phyloP scores from a whole-genome alignment of 2,797 vertebrate species.

The Loris lydekkerianus region DNA sequence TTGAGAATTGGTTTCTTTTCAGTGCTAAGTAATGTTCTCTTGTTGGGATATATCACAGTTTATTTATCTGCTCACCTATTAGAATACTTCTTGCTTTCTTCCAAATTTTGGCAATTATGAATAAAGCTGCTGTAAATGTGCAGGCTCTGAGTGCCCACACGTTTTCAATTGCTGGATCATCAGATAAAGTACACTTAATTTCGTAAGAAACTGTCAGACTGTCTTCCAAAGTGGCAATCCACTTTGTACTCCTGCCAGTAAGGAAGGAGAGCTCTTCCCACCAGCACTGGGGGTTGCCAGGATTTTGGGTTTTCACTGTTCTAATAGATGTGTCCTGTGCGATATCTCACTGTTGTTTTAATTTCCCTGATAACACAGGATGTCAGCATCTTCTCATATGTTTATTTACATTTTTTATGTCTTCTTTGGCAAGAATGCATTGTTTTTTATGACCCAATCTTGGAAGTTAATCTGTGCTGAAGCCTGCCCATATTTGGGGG shows the following conservation, averaged over 20 bases:
- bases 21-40: background rate
- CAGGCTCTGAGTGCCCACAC: background rate
- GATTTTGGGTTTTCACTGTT: background rate
- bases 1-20: background rate
- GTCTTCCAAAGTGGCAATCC: background rate
- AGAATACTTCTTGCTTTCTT: background rate
- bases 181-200: background rate
- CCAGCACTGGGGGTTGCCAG: accelerated
- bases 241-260: too few relatives aligned
- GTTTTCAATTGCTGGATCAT: background rate
- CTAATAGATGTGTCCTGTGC: background rate
- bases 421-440: background rate
- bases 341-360: background rate
- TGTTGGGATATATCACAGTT: background rate
- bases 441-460: background rate
- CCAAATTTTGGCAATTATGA: background rate
- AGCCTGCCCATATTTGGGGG: background rate
- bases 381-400: background rate
- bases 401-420: background rate
- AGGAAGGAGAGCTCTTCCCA: background rate
- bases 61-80: background rate
- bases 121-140: background rate
- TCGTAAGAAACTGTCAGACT: background rate
- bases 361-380: background rate
- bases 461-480: background rate